These are phyloP conservation scores for Pseudopleuronectes americanus DNA, from an alignment of 2,797 vertebrate genomes.

Conservation along the genomic window DNA sequence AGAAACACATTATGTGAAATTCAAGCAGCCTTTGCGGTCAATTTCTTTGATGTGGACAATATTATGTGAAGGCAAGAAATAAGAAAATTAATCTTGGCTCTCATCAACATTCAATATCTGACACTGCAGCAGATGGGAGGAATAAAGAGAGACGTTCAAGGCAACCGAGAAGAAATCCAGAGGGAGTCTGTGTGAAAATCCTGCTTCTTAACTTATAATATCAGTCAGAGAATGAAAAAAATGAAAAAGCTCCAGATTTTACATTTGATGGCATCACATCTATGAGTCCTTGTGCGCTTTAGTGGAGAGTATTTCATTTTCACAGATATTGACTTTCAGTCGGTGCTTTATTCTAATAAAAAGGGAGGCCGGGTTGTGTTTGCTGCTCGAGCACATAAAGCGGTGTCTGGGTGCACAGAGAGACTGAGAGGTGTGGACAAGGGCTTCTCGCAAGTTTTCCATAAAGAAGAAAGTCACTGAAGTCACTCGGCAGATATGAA, in stretches of 20 bases:
- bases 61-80: conserved; percentile 9
- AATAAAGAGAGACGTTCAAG: conserved; percentile 45
- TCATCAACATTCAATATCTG: conserved; percentile 42
- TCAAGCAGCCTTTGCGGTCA: conserved; percentile 2
- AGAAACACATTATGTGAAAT: neutral
- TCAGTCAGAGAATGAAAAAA: conserved; percentile 48
- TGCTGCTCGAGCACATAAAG: conserved; percentile 45
- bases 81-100: conserved; percentile 5
- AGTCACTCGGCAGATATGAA: neutral
- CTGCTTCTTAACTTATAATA: conserved; percentile 57
- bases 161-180: conserved; percentile 44
- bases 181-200: conserved; percentile 54
- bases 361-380: conserved; percentile 32
- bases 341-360: conserved; percentile 49
- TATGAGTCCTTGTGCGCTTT: conserved; percentile 35
- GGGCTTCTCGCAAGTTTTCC: conserved; percentile 14
- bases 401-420: conserved; percentile 12
- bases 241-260: conserved; percentile 54
- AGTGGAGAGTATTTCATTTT: conserved; percentile 57
- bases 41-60: conserved; percentile 19
- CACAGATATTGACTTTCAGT: conserved; percentile 63
- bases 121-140: conserved; percentile 38
- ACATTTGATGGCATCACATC: conserved; percentile 69
- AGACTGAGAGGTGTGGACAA: conserved; percentile 20
- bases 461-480: conserved; percentile 6